Evolutionary conservation across 2,888 invertebrate species (phyloP).

Genomic region (Tachina fera): DNA sequence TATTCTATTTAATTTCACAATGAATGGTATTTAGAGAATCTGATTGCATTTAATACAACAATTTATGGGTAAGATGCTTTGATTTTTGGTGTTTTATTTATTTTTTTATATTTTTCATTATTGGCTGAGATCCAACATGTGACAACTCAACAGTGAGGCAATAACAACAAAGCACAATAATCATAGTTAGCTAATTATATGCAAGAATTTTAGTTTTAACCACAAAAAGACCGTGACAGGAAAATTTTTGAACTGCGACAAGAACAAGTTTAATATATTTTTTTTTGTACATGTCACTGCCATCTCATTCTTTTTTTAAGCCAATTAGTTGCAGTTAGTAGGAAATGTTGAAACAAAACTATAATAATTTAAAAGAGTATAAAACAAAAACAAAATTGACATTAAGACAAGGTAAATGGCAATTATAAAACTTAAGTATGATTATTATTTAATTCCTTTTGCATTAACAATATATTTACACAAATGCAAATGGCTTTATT

Average conservation of each 20-base stretch:
- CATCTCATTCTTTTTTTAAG: constrained; percentile 28
- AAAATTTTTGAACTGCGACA: constrained; percentile 17
- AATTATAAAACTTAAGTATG: constrained; percentile 16
- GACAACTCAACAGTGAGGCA: constrained; percentile 47
- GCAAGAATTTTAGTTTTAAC: constrained; percentile 56
- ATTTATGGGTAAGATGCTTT: constrained; percentile 48
- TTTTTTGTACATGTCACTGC: constrained; percentile 22
- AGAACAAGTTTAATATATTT: constrained; percentile 19
- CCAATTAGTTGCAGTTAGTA: constrained; percentile 54
- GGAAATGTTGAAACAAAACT: not conserved
- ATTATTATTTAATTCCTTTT: constrained; percentile 15
- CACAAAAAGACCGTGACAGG: constrained; percentile 34
- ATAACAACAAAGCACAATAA: constrained; percentile 36
- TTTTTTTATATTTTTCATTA: no score
- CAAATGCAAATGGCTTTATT: constrained; percentile 33
- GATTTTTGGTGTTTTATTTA: constrained; percentile 27
- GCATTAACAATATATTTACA: not conserved
- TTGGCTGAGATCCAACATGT: constrained; percentile 69
- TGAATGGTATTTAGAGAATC: constrained; percentile 67
- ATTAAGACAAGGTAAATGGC: constrained; percentile 62
- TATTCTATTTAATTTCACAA: not conserved
- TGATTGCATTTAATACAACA: constrained; percentile 67
- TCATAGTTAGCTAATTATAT: constrained; percentile 60
- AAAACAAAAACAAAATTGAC: constrained; percentile 46
- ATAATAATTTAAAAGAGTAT: constrained; percentile 23